Evolutionary conservation across 2,113 vertebrate genomes (phyloP).

Genomic region (Arvicanthis niloticus): DNA sequence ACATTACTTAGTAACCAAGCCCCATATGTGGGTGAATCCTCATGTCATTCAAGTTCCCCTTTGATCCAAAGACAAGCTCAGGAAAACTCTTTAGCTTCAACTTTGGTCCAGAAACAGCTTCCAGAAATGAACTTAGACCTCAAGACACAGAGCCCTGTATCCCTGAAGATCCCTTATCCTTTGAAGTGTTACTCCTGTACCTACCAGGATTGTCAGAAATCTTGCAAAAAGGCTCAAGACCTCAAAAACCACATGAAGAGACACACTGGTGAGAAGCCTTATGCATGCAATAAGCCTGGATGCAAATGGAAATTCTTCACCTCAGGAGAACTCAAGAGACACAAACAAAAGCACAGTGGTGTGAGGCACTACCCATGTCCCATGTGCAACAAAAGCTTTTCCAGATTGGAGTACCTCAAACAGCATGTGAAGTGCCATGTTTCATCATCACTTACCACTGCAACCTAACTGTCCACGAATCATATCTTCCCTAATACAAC

Average conservation of each 20-base stretch:
- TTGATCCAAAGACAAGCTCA: not conserved
- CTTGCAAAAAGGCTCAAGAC: not conserved
- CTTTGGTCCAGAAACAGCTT: not conserved
- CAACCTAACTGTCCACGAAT: too few relatives aligned
- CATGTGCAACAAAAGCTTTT: not conserved
- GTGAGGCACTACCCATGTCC: too few relatives aligned
- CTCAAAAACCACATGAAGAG: too few relatives aligned
- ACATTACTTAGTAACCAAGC: not conserved
- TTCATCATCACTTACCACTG: fast-evolving
- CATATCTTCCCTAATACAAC: not conserved
- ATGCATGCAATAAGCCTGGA: not conserved
- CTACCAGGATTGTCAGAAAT: not conserved
- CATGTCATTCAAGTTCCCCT: not conserved
- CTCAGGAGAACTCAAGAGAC: not conserved
- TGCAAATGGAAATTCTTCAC: not conserved
- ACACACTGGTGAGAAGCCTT: too few relatives aligned
- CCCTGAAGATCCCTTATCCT: not conserved
- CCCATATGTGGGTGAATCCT: not conserved
- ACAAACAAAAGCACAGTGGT: not conserved
- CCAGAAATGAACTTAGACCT: not conserved
- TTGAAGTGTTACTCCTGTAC: not conserved
- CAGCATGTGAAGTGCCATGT: not conserved
- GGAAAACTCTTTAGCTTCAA: not conserved
- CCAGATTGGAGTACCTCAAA: not conserved
- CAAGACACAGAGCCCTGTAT: not conserved